Conservation (phyloP, 2,797 vertebrate genomes). For the Siniperca undulata region DNA sequence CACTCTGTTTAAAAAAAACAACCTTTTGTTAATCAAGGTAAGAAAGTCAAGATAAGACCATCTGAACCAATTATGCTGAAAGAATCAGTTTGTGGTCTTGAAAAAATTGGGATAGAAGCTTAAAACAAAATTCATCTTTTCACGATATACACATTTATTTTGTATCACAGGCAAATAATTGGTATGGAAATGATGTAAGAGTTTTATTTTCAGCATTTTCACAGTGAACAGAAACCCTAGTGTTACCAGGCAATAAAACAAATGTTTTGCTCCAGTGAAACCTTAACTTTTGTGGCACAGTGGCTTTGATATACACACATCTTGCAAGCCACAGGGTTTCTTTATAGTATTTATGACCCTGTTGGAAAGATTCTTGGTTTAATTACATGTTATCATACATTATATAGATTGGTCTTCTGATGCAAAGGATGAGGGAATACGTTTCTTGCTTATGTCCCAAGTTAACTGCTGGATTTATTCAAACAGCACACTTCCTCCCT, state of each 20-base stretch:
- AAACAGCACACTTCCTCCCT: conserved; percentile 8
- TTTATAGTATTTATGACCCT: background rate
- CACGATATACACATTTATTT: background rate
- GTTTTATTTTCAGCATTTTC: conserved; percentile 9
- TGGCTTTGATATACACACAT: background rate
- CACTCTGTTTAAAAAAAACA: background rate
- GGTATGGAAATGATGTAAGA: background rate
- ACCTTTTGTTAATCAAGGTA: background rate
- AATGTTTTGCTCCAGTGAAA: conserved; percentile 11
- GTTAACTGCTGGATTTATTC: background rate
- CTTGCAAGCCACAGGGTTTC: background rate
- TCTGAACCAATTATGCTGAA: background rate
- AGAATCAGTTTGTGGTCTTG: background rate
- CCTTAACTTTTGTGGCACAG: conserved; percentile 9
- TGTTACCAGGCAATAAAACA: conserved; percentile 28
- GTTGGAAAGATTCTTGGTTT: background rate
- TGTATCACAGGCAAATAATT: background rate
- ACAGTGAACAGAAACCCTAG: background rate
- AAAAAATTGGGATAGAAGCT: background rate
- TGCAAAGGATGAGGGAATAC: background rate
- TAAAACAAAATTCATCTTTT: background rate
- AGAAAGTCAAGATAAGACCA: background rate
- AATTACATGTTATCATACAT: background rate
- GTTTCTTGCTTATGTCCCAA: background rate
- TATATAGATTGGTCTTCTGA: background rate